These are phyloP conservation scores for Gallinago jamesoni DNA, from an alignment of 2,113 vertebrate genomes.

Conservation along the genomic window DNA sequence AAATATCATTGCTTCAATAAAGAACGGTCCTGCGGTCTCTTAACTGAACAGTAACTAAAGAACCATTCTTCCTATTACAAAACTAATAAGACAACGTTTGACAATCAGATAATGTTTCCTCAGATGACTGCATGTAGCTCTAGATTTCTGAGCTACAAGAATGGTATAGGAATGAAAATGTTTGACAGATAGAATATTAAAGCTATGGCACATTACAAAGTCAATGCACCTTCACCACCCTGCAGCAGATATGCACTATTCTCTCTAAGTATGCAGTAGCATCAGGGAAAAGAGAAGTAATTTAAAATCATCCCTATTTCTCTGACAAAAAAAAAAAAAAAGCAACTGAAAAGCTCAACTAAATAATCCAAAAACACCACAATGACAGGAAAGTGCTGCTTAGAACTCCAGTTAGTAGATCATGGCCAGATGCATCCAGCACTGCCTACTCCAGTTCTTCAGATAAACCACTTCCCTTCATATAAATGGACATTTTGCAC, in stretches of 20 bases:
- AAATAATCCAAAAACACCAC: neutral
- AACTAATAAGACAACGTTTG: neutral
- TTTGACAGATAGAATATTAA: neutral
- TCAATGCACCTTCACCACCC: neutral
- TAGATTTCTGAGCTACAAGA: neutral
- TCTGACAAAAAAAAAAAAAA: neutral
- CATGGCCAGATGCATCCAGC: neutral
- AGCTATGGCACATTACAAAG: neutral
- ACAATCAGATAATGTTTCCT: neutral
- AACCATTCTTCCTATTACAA: neutral
- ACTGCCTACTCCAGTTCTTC: neutral
- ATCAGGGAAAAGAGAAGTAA: neutral
- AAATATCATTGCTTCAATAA: neutral
- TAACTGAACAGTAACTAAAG: neutral
- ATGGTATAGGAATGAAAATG: neutral
- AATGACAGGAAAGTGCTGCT: neutral
- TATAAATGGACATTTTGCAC: neutral
- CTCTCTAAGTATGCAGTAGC: neutral
- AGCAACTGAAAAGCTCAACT: neutral
- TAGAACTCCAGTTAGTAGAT: neutral
- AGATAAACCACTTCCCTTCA: neutral
- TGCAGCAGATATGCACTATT: neutral
- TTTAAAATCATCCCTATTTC: neutral
- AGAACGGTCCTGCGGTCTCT: neutral
- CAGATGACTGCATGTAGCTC: neutral